Percentiles rank a stretch among this genome's conserved stretches.
Evolutionary conservation across 2,888 invertebrate species (phyloP).

Genomic region (Brachyptera risi): DNA sequence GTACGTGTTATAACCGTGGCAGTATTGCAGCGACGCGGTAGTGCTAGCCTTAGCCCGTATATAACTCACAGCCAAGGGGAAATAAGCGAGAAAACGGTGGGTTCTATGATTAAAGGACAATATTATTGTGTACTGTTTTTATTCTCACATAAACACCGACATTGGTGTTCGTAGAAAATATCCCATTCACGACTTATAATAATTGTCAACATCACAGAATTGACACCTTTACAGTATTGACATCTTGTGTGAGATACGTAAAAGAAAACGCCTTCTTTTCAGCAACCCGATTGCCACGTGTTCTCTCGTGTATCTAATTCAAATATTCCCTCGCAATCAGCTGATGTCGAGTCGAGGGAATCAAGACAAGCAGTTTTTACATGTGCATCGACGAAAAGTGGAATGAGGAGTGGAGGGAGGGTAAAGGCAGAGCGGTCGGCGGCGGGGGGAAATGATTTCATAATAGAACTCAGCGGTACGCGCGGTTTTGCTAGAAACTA

Average conservation of each 20-base stretch:
- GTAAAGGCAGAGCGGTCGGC: conserved; percentile 12
- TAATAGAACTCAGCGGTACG: conserved; percentile 20
- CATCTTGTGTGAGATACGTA: too few species aligned
- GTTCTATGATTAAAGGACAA: not conserved
- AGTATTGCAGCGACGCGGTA: not conserved
- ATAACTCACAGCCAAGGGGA: not conserved
- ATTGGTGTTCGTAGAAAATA: too few species aligned
- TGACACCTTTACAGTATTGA: too few species aligned
- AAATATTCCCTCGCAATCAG: conserved; percentile 27
- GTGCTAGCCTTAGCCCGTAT: too few species aligned
- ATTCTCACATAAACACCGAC: too few species aligned
- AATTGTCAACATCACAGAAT: too few species aligned
- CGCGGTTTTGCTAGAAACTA: conserved; percentile 25
- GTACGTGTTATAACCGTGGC: not conserved
- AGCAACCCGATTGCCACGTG: conserved; percentile 28
- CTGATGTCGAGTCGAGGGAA: conserved; percentile 26
- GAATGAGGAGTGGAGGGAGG: not conserved
- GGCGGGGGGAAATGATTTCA: conserved; percentile 8
- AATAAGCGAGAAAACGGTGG: not conserved
- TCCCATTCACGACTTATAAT: too few species aligned
- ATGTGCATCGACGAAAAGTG: conserved; percentile 22
- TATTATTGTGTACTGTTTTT: too few species aligned
- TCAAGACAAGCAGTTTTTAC: conserved; percentile 30
- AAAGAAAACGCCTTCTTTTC: too few species aligned
- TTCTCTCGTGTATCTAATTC: conserved; percentile 21